phyloP scores from a whole-genome alignment of 2,113 vertebrate species.

The Pelobates fuscus region DNA sequence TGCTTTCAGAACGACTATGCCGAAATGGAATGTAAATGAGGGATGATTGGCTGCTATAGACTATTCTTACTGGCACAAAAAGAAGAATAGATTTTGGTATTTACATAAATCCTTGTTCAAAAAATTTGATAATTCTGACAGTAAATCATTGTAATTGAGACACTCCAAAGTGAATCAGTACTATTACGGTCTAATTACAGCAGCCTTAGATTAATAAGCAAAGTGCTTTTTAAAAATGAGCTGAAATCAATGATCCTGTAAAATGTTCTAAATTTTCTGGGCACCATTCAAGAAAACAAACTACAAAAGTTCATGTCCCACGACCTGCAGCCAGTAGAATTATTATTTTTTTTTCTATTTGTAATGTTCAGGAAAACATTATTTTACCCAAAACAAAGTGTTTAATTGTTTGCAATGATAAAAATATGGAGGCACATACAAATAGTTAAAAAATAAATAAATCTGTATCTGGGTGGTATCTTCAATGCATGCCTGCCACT shows the following conservation, averaged over 20 bases:
- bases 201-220: conserved; percentile 22
- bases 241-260: conserved; percentile 35
- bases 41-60: conserved; percentile 12
- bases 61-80: background rate
- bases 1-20: background rate
- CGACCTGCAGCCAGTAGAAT: background rate
- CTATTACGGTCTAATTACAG: conserved; percentile 32
- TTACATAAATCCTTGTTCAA: conserved; percentile 26
- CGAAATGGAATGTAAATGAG: conserved; percentile 22
- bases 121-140: conserved; percentile 37
- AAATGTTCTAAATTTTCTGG: conserved; percentile 10
- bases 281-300: background rate
- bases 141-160: conserved; percentile 39
- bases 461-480: no score
- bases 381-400: no score
- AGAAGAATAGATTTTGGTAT: conserved; percentile 11
- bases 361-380: no score
- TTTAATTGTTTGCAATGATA: no score
- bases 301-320: background rate
- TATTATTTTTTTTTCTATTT: no score
- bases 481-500: no score
- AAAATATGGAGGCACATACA: no score
- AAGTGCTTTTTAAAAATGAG: conserved; percentile 29
- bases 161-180: conserved; percentile 27
- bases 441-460: no score